Base-by-base conservation (phyloP, 2,113 vertebrate species). In the Muntiacus reevesi region DNA sequence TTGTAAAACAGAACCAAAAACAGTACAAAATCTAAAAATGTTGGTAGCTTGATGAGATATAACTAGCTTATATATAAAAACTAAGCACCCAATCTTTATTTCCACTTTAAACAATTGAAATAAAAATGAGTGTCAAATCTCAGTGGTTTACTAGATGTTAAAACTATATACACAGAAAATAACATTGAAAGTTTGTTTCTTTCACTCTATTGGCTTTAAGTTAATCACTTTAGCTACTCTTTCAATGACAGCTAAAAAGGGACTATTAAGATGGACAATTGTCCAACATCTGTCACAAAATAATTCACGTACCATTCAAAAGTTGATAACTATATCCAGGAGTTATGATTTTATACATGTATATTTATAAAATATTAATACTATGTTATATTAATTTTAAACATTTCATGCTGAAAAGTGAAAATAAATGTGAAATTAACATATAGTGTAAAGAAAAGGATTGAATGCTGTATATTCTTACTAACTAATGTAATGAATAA, bases 21-120 rank as follows among this genome's bases (percentile, higher is more conserved):
- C 82, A 92, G 54, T 67, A 96, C 0, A 3, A 88, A 96, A 85
- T 43, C 87, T 6, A 0, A 36, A 97, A 97, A 96, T 94, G 45
- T 85, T 76, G 15, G 92, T 96, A 98, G 79, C 55, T 74, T 96
- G 33, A 81, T 96, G 52, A 95, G 36, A 95, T 97, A 50, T 71
- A 91, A 98, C 96, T 94, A 97, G 88, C 95, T 97, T 96, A 74
- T 57, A 60, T 67, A 82, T 64, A 89, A 96, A 97, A 97, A 64
- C 3, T n/a, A 86, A 95, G 92, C 50, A 47, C 33, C 3, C 5
- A 14, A 36, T 1, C 43, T 60, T 71, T 91, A 13, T 97, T 98
- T 97, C 83, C 33, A 62, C 93, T 97, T 98, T 87, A 81, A 94
- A 54, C 96, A 92, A 97, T 50, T 95, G 57, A 82, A 97, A 97